Percentiles rank a stretch among this genome's conserved stretches.
phyloP scores from a whole-genome alignment of 2,797 vertebrate genomes.

The Aselliscus stoliczkanus region DNA sequence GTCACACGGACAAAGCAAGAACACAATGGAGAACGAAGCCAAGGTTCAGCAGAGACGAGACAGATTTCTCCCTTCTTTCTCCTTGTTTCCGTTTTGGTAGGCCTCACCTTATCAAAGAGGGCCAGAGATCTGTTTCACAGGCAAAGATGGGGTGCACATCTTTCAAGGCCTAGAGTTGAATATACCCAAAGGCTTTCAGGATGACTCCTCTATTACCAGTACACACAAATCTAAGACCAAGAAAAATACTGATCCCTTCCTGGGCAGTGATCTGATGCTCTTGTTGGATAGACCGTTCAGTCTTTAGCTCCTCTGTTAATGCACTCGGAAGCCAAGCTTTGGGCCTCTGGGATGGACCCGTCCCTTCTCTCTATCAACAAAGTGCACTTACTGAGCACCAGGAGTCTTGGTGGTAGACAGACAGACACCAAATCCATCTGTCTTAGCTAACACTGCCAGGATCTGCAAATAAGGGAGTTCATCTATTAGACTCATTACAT shows the following conservation, averaged over 20 bases:
- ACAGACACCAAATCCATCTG: not conserved
- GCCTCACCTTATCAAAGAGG: not conserved
- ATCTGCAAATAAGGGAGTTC: not conserved
- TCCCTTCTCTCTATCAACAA: not conserved
- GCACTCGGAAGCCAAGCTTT: not conserved
- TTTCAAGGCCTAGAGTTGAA: not conserved
- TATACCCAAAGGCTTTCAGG: not conserved
- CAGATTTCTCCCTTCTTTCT: not conserved
- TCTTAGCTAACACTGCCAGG: not conserved
- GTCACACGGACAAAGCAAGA: not conserved
- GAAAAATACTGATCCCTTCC: not conserved
- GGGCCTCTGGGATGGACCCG: not conserved
- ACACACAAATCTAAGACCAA: not conserved
- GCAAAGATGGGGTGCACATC: not conserved
- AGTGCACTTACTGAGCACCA: not conserved
- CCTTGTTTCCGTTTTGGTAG: not conserved
- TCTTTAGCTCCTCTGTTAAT: not conserved
- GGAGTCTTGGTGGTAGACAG: not conserved
- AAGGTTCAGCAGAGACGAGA: not conserved
- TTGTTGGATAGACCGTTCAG: not conserved
- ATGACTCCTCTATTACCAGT: not conserved
- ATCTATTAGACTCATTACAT: slow-evolving; percentile 6
- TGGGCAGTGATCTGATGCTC: not conserved
- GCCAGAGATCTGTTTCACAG: not conserved
- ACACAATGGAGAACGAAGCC: not conserved